Percentiles rank a stretch among this genome's conserved stretches.
Conservation (phyloP, 2,113 vertebrate genomes). For the Oenanthe melanoleuca region DNA sequence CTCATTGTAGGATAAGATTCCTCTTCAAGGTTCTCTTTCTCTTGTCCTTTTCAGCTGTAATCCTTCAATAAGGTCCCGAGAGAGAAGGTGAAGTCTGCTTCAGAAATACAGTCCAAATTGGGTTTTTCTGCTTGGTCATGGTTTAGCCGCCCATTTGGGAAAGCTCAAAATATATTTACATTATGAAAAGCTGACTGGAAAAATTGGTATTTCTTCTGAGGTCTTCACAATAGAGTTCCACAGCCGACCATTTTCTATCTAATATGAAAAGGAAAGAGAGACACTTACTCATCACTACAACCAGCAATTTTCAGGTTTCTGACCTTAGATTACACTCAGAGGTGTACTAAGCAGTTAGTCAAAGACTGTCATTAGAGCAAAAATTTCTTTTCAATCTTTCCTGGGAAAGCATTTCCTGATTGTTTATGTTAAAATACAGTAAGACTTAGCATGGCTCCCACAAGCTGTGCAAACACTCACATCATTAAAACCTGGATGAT, state of each 20-base stretch:
- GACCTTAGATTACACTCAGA: neutral
- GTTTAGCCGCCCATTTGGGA: slow-evolving; percentile 74
- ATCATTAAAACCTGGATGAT: neutral
- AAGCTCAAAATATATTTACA: slow-evolving; percentile 82
- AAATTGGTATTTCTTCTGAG: slow-evolving; percentile 52
- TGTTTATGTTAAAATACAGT: neutral
- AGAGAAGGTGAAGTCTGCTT: slow-evolving; percentile 74
- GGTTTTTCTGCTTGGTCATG: slow-evolving; percentile 81
- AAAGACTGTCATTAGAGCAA: neutral
- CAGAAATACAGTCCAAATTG: slow-evolving; percentile 76
- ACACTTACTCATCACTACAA: slow-evolving; percentile 47
- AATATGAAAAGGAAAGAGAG: slow-evolving; percentile 69
- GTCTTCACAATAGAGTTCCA: slow-evolving; percentile 74
- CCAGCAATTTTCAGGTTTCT: slow-evolving; percentile 16
- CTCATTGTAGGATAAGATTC: slow-evolving; percentile 86
- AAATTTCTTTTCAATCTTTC: neutral
- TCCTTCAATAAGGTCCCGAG: slow-evolving; percentile 61
- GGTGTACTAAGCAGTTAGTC: neutral
- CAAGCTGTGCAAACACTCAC: neutral
- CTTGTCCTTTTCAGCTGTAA: slow-evolving; percentile 58
- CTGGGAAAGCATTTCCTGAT: neutral
- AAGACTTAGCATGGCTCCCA: neutral
- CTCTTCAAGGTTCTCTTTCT: slow-evolving; percentile 59
- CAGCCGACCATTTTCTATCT: slow-evolving; percentile 80
- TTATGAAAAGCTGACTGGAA: slow-evolving; percentile 77